phyloP scores from a whole-genome alignment of 2,113 vertebrate genomes.

The Rhabdornis inornatus region DNA sequence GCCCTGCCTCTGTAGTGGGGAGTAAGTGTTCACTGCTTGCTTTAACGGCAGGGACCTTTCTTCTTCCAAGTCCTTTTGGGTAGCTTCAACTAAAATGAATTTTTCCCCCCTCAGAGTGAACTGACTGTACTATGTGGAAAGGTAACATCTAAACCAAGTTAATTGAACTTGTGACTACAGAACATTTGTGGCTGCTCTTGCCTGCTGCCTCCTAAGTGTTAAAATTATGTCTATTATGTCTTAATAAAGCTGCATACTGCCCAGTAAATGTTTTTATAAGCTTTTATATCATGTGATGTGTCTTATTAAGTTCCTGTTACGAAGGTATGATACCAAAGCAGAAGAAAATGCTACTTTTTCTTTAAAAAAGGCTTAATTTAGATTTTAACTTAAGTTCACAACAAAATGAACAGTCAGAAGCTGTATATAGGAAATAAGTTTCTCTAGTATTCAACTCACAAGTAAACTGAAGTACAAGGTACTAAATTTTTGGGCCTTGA shows the following conservation, averaged over 20 bases:
- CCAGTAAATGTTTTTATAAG: neutral
- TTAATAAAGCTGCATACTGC: constrained; percentile 25
- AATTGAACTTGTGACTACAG: neutral
- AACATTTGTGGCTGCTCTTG: neutral
- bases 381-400: neutral
- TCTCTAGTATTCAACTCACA: neutral
- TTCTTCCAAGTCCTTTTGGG: neutral
- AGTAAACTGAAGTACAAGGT: neutral
- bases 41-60: neutral
- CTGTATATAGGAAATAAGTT: neutral
- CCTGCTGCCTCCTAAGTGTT: neutral
- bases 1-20: neutral
- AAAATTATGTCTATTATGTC: neutral
- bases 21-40: neutral
- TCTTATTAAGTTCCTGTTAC: neutral
- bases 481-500: neutral
- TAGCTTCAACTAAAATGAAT: neutral
- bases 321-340: neutral
- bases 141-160: constrained; percentile 39
- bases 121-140: constrained; percentile 67
- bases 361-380: neutral
- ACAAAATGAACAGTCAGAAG: neutral
- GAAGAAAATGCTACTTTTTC: neutral
- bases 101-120: constrained; percentile 32
- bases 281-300: neutral